A percentile compares a stretch with the other conserved stretches of the same genome.
Evolutionary conservation across 2,113 vertebrate species (phyloP).

Genomic region (Oryzias celebensis): DNA sequence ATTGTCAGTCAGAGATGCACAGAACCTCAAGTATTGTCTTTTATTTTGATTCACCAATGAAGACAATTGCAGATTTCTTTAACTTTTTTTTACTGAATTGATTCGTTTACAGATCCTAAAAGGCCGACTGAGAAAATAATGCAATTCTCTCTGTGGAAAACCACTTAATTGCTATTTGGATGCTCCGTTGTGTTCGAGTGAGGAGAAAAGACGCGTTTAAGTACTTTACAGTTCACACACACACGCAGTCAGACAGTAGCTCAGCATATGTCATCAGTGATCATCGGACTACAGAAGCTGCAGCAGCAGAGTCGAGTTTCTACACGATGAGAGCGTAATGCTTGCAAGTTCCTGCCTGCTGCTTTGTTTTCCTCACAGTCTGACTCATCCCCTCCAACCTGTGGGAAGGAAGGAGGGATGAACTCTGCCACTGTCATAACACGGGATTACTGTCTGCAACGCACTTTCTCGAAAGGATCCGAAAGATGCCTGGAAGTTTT

Average conservation of each 20-base stretch:
- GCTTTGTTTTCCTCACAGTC: conserved; percentile 55
- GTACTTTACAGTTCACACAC: background rate
- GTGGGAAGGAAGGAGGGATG: conserved; percentile 61
- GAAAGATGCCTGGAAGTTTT: conserved; percentile 46
- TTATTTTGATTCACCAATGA: too few species aligned
- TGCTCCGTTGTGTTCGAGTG: background rate
- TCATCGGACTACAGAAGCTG: conserved; percentile 40
- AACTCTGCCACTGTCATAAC: conserved; percentile 65
- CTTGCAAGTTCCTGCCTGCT: conserved; percentile 66
- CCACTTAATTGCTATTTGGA: too few species aligned
- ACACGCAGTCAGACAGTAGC: conserved; percentile 24
- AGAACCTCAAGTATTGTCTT: too few species aligned
- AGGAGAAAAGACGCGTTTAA: background rate
- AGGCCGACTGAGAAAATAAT: too few species aligned
- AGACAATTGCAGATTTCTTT: too few species aligned
- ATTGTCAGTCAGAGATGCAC: too few species aligned
- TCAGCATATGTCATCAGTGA: conserved; percentile 34
- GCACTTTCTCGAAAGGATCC: conserved; percentile 45
- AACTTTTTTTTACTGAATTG: too few species aligned
- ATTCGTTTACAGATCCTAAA: too few species aligned
- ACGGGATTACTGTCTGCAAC: conserved; percentile 58
- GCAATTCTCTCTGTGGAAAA: too few species aligned
- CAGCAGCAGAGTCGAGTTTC: conserved; percentile 53
- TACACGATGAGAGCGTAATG: conserved; percentile 60
- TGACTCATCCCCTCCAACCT: conserved; percentile 70